phyloP scores from a whole-genome alignment of 2,888 invertebrate species.

The Caradrina clavipalpis region DNA sequence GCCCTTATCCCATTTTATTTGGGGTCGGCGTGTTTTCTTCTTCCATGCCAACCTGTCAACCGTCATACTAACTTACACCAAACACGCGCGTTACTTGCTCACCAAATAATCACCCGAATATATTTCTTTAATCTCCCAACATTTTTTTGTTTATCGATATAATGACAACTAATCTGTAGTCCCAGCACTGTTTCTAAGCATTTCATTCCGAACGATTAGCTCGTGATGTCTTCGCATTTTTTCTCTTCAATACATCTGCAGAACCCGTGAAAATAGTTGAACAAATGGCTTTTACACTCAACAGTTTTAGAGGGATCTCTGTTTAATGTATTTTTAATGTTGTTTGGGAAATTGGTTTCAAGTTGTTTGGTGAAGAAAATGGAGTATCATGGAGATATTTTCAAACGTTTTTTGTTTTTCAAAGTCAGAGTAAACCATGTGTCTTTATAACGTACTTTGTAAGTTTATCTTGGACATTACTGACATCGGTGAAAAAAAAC shows the following conservation, averaged over 20 bases:
- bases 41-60: no score
- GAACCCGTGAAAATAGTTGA: conserved; percentile 62
- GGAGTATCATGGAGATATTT: not conserved
- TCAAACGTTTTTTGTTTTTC: no score
- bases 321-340: conserved; percentile 60
- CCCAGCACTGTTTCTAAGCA: conserved; percentile 56
- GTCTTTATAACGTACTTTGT: no score
- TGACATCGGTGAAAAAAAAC: no score
- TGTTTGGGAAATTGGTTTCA: not conserved
- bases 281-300: conserved; percentile 58
- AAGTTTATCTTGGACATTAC: no score
- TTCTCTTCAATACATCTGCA: conserved; percentile 59
- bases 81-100: no score
- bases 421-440: no score
- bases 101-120: no score
- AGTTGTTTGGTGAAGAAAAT: not conserved
- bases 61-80: no score
- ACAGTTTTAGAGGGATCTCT: conserved; percentile 32
- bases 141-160: conserved; percentile 22
- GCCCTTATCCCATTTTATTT: no score
- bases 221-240: conserved; percentile 59
- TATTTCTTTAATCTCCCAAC: no score
- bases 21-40: no score
- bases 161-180: conserved; percentile 17
- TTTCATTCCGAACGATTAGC: conserved; percentile 66